These are phyloP conservation scores for Anguilla japonica DNA, from an alignment of 2,113 vertebrate species.

Conservation along the genomic window DNA sequence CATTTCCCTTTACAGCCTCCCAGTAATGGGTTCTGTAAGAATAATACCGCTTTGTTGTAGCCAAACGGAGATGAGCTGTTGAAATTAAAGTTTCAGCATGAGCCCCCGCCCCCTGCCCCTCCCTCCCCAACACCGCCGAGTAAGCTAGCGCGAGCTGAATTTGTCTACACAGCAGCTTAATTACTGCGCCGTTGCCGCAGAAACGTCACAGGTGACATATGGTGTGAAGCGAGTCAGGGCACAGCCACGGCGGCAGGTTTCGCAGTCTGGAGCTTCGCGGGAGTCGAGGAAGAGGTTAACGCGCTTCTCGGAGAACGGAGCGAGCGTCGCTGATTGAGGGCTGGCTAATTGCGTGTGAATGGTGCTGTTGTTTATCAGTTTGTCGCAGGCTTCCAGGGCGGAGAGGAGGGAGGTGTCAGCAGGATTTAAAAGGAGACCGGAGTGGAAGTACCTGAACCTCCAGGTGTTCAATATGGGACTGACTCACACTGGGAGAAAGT, in stretches of 20 bases:
- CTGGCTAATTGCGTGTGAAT: constrained; percentile 54
- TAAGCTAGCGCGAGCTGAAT: not conserved
- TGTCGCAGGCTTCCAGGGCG: constrained; percentile 41
- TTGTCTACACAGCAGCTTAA: not conserved
- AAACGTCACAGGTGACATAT: not conserved
- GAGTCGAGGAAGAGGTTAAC: constrained; percentile 12
- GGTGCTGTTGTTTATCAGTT: constrained; percentile 48
- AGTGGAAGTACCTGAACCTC: constrained; percentile 31
- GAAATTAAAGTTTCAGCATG: not conserved
- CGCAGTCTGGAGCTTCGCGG: not conserved
- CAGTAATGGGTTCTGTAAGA: not conserved
- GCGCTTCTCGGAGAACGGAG: constrained; percentile 23
- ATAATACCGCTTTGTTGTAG: not conserved
- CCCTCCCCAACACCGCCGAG: not conserved
- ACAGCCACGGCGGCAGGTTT: not conserved
- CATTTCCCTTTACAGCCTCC: not conserved
- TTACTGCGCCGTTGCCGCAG: not conserved
- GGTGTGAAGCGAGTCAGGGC: not conserved
- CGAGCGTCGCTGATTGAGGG: constrained; percentile 62
- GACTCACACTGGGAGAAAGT: constrained; percentile 4
- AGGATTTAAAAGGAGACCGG: not conserved
- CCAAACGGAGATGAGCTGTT: not conserved
- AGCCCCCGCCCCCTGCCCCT: too few relatives aligned
- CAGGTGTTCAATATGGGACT: constrained; percentile 32
- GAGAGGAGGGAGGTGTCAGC: constrained; percentile 10